Evolutionary conservation across 2,113 vertebrate genomes (phyloP), one percentile per base, ranked within the genome.

Genomic region (Malurus elegans): DNA sequence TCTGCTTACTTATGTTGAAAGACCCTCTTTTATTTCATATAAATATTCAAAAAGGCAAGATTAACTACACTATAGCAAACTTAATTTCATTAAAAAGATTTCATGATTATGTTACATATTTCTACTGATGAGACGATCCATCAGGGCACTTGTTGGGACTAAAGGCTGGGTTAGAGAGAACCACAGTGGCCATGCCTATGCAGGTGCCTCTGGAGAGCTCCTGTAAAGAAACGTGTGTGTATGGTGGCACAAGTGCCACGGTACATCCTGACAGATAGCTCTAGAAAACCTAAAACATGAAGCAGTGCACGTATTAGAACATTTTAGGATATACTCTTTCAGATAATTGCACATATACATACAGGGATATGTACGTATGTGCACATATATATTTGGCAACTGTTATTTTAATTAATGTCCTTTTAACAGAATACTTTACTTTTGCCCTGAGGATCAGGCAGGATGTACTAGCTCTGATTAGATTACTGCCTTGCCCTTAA

Each of bases 171-270:
- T 53, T 34, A 38, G 11, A 12, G 6, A 57, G 42, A 76, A 12
- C 18, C 24, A 26, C 4, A 2, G 45, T 54, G 51, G 18, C 12
- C 40, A 2, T 40, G 32, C 64, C n/a, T 26, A 1, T 18, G 11
- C 21, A 8, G 16, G 9, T 45, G n/a, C 38, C 44, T 28, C 6
- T 50, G 66, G 26, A 64, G 32, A 10, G n/a, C 42, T 73, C 28
- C 48, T 85, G 4, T 40, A 24, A 40, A 54, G 50, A 78, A 58
- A 25, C 17, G 6, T 14, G 6, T n/a, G 14, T 51, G 9, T 26
- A 9, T 18, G 21, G 18, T 1, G 16, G 32, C 24, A 69, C 38
- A 40, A 58, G 5, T 61, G 40, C 19, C 47, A 17, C 0, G 0
- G 8, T 21, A 6, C 18, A 9, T 44, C 72, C 34, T 38, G 28